Conservation (phyloP, 2,113 vertebrate genomes). For the Sturnus vulgaris region DNA sequence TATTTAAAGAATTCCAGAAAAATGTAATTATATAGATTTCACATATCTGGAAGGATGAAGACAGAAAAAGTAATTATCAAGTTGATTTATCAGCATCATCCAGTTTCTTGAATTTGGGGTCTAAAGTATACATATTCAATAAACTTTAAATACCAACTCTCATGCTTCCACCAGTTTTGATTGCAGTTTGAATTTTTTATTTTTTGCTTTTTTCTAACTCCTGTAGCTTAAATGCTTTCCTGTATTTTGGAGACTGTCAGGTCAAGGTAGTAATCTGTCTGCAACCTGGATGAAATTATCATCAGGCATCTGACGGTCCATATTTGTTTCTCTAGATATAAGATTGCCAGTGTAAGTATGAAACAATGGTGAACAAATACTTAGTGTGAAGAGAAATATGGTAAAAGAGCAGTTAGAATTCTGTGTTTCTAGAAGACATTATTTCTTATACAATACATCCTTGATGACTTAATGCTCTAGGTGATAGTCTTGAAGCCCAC, state of each 20-base stretch:
- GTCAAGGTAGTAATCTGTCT: neutral
- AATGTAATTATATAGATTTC: neutral
- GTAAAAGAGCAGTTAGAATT: neutral
- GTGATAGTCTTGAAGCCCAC: neutral
- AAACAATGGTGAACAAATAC: neutral
- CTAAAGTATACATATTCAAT: neutral
- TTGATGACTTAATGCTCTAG: neutral
- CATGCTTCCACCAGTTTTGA: neutral
- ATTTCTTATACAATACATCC: neutral
- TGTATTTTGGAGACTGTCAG: neutral
- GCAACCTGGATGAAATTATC: neutral
- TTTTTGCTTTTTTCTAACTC: neutral
- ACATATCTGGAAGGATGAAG: neutral
- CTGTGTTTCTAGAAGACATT: neutral
- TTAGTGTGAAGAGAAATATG: neutral
- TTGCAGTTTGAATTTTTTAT: neutral
- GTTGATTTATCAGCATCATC: neutral
- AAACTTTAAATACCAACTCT: neutral
- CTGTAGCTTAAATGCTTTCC: neutral
- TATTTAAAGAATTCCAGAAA: neutral
- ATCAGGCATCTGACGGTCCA: neutral
- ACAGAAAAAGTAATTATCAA: neutral
- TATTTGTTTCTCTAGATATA: neutral
- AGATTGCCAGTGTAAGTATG: neutral
- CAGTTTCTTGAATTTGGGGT: neutral